These are phyloP conservation scores for Yoshiicerus persimilis DNA, from an alignment of 1,140 invertebrate species.

Conservation along the genomic window DNA sequence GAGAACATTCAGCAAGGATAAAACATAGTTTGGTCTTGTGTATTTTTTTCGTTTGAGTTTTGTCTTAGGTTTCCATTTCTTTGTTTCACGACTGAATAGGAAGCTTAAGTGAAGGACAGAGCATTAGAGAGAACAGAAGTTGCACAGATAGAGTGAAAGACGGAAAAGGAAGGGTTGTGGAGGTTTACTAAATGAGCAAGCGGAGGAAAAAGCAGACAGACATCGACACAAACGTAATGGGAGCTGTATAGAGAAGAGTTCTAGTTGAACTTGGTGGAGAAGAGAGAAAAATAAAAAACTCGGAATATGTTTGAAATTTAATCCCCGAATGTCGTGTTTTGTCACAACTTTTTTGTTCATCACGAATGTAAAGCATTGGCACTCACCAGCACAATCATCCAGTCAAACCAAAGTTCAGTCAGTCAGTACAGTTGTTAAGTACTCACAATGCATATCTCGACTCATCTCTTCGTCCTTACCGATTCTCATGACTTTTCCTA, in stretches of 20 bases:
- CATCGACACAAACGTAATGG: neutral
- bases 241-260: too few species aligned
- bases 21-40: neutral
- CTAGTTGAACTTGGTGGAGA: neutral
- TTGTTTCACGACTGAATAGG: neutral
- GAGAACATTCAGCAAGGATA: neutral
- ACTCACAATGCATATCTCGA: neutral
- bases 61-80: neutral
- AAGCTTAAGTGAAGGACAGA: neutral
- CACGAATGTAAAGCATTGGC: neutral
- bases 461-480: neutral
- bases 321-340: conserved; percentile 31
- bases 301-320: conserved; percentile 6
- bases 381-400: neutral
- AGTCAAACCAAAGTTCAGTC: neutral
- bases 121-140: neutral
- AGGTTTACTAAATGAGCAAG: neutral
- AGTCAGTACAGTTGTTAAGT: neutral
- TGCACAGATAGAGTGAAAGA: neutral
- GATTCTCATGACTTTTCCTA: neutral
- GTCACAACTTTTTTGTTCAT: conserved; percentile 27
- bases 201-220: neutral
- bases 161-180: neutral
- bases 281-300: neutral
- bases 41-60: neutral